These are phyloP conservation scores for Oreonectes daqikongensis DNA, from an alignment of 2,797 vertebrate species.

Conservation along the genomic window DNA sequence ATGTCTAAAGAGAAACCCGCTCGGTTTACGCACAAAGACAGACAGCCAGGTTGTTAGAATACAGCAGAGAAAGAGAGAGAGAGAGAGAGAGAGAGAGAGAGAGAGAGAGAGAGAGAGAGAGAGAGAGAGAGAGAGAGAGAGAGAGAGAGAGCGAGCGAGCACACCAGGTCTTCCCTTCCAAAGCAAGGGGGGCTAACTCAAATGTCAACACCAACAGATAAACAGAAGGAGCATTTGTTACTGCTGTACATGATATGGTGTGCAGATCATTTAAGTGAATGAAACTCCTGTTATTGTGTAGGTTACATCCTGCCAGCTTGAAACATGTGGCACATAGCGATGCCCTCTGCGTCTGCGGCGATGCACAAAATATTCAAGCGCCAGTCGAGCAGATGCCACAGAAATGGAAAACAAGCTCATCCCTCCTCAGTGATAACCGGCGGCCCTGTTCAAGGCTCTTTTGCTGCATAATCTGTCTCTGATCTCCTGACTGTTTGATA, in stretches of 20 bases:
- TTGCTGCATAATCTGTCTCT: conserved; percentile 53
- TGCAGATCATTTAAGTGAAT: conserved; percentile 53
- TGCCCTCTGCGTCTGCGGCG: background rate
- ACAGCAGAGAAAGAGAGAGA: conserved; percentile 4
- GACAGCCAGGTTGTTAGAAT: conserved; percentile 19
- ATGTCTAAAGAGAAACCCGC: conserved; percentile 26
- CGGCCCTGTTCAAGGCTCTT: conserved; percentile 44
- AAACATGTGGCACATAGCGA: conserved; percentile 12
- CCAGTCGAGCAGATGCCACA: conserved; percentile 44
- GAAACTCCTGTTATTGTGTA: conserved; percentile 53
- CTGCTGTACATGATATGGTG: conserved; percentile 46
- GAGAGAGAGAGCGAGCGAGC: background rate
- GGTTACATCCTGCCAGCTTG: conserved; percentile 53
- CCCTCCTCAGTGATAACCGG: conserved; percentile 49
- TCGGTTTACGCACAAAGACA: conserved; percentile 22
- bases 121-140: conserved; percentile 1
- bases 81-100: conserved; percentile 6
- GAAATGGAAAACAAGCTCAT: conserved; percentile 46
- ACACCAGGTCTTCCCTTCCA: conserved; percentile 24
- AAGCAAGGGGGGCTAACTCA: conserved; percentile 37
- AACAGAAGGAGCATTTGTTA: conserved; percentile 52
- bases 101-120: background rate
- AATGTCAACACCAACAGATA: conserved; percentile 56
- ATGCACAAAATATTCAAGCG: conserved; percentile 32
- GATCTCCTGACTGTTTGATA: conserved; percentile 55